Evolutionary conservation across 2,797 vertebrate genomes (phyloP).

Genomic region (Echeneis naucrates): DNA sequence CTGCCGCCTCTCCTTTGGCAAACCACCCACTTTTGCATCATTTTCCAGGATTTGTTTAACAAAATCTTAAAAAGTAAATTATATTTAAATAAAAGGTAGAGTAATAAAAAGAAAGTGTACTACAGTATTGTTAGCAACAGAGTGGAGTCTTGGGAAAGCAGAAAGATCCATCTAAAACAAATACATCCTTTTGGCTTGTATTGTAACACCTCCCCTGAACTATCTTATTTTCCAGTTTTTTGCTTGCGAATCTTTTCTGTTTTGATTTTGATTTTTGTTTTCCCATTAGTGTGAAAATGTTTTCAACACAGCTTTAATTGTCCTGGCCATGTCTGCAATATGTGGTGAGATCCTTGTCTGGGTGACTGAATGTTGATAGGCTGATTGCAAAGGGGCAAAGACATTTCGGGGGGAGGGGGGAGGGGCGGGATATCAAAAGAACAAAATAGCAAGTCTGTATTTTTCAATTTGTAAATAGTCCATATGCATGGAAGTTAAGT

Average conservation of each 20-base stretch:
- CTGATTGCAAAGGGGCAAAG: slow-evolving; percentile 86
- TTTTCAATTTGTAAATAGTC: slow-evolving; percentile 99
- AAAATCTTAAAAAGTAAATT: slow-evolving; percentile 96
- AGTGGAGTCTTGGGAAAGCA: slow-evolving; percentile 89
- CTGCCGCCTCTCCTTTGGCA: slow-evolving; percentile 87
- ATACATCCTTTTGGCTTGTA: slow-evolving; percentile 91
- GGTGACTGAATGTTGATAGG: slow-evolving; percentile 88
- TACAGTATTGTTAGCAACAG: slow-evolving; percentile 97
- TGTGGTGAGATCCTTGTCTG: slow-evolving; percentile 78
- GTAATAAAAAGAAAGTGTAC: slow-evolving; percentile 92
- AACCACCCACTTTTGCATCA: slow-evolving; percentile 89
- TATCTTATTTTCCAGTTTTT: slow-evolving; percentile 82
- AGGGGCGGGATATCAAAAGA: slow-evolving; percentile 59
- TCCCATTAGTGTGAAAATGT: slow-evolving; percentile 85
- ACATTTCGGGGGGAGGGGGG: slow-evolving; percentile 85
- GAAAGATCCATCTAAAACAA: slow-evolving; percentile 81
- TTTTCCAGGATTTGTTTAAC: slow-evolving; percentile 91
- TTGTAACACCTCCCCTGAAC: slow-evolving; percentile 90
- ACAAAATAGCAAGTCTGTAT: slow-evolving; percentile 91
- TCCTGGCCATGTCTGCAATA: slow-evolving; percentile 84
- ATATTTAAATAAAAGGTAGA: slow-evolving; percentile 99
- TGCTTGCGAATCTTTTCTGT: slow-evolving; percentile 85
- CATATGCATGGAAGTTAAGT: slow-evolving; percentile 98
- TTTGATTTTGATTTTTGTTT: slow-evolving; percentile 83
- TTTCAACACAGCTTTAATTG: slow-evolving; percentile 93